phyloP scores from a whole-genome alignment of 2,797 vertebrate genomes.

The Sciaenops ocellatus region DNA sequence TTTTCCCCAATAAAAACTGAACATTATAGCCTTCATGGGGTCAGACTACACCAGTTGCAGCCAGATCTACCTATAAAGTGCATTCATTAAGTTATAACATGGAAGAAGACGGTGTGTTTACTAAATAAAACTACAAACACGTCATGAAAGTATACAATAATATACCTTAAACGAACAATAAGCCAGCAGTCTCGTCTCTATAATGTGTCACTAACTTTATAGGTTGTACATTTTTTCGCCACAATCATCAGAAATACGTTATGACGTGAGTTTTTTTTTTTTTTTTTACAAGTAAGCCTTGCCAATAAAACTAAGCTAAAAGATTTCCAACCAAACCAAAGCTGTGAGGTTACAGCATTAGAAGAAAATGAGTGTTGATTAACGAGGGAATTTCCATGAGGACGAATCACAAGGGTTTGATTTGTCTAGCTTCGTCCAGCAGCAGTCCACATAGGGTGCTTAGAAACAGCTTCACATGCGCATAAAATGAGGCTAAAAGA shows the following conservation, averaged over 20 bases:
- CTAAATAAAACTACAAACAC: not conserved
- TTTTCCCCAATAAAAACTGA: not conserved
- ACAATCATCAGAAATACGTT: not conserved
- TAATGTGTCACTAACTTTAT: not conserved
- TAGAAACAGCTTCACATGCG: not conserved
- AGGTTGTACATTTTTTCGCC: not conserved
- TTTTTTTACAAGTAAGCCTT: not conserved
- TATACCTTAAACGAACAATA: not conserved
- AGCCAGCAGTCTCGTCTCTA: not conserved
- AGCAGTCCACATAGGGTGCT: not conserved
- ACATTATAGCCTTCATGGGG: not conserved
- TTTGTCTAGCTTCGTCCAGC: not conserved
- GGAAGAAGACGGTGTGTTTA: not conserved
- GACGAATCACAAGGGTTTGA: not conserved
- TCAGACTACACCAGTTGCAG: not conserved
- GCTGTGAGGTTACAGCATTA: not conserved
- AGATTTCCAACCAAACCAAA: not conserved
- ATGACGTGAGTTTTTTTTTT: not conserved
- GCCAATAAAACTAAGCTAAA: not conserved
- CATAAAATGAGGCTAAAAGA: not conserved
- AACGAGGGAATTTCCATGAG: not conserved
- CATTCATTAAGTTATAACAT: too few species aligned
- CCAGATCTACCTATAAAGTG: too few species aligned
- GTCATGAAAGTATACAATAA: too few species aligned
- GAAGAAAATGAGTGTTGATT: accelerated